Percentiles rank a stretch among this genome's conserved stretches.
Evolutionary conservation across 2,888 invertebrate genomes (phyloP).

Genomic region (Sericinus montela): DNA sequence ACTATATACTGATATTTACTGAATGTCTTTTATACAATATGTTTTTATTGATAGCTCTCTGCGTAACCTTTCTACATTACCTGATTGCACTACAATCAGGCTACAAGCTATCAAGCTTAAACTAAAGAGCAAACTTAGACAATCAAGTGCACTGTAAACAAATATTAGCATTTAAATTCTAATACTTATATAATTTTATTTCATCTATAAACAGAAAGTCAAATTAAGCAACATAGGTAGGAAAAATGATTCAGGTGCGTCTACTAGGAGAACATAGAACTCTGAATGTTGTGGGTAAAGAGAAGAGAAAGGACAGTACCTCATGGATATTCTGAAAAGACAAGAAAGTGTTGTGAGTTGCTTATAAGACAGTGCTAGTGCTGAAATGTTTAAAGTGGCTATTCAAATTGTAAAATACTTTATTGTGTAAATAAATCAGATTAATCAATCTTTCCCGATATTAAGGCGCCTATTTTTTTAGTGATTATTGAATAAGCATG

Average conservation of each 20-base stretch:
- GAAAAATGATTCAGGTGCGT: slow-evolving; percentile 42
- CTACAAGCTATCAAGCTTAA: background rate
- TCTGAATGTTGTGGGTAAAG: slow-evolving; percentile 50
- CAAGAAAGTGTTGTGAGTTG: slow-evolving; percentile 74
- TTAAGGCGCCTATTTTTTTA: background rate
- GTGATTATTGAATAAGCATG: slow-evolving; percentile 9
- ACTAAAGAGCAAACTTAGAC: background rate
- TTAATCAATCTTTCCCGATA: background rate
- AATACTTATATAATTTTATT: too few species aligned
- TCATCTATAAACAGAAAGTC: background rate
- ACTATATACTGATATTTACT: too few species aligned
- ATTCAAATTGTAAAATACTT: slow-evolving; percentile 1
- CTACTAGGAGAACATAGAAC: slow-evolving; percentile 48
- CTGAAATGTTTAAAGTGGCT: slow-evolving; percentile 28
- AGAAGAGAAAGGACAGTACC: slow-evolving; percentile 74
- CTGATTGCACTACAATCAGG: background rate
- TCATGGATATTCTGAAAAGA: slow-evolving; percentile 81
- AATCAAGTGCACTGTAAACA: too few species aligned
- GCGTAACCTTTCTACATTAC: too few species aligned
- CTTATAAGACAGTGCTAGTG: slow-evolving; percentile 58
- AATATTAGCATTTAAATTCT: too few species aligned
- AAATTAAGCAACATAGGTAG: slow-evolving; percentile 21
- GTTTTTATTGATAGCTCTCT: too few species aligned
- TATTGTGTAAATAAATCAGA: background rate
- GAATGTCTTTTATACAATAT: too few species aligned